Conservation (phyloP, 2,888 invertebrate genomes). For the Scaptomyza flava region DNA sequence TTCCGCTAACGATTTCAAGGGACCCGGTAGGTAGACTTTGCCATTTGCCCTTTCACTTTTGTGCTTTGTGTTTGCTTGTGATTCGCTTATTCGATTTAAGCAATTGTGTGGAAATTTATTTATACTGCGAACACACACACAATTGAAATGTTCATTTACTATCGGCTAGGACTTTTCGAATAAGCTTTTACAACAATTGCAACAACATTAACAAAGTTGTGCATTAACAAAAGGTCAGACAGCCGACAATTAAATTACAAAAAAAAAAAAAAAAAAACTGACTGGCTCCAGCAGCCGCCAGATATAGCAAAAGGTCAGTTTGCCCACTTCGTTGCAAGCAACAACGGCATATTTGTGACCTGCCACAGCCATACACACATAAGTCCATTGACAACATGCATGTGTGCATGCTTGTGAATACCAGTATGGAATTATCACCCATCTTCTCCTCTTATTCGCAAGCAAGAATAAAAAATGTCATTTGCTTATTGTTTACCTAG, state of each 20-base stretch:
- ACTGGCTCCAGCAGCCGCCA: conserved; percentile 42
- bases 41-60: conserved; percentile 77
- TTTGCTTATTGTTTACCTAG: conserved; percentile 55
- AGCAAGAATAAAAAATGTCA: conserved; percentile 50
- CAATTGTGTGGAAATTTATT: conserved; percentile 74
- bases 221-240: conserved; percentile 68
- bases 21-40: conserved; percentile 36
- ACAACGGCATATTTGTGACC: conserved; percentile 25
- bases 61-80: conserved; percentile 4
- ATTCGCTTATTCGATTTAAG: conserved; percentile 28
- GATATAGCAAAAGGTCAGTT: conserved; percentile 53
- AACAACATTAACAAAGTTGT: conserved; percentile 4
- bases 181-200: conserved; percentile 19
- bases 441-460: neutral
- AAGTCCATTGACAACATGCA: neutral
- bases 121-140: conserved; percentile 51
- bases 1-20: conserved; percentile 79
- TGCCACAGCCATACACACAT: conserved; percentile 1
- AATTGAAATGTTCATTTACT: conserved; percentile 78
- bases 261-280: conserved; percentile 56
- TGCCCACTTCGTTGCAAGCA: conserved; percentile 17
- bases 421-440: neutral
- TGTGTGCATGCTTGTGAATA: neutral
- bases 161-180: conserved; percentile 53
- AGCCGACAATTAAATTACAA: conserved; percentile 75